Conservation (phyloP, 2,113 vertebrate species). For the Pterocles burchelli region DNA sequence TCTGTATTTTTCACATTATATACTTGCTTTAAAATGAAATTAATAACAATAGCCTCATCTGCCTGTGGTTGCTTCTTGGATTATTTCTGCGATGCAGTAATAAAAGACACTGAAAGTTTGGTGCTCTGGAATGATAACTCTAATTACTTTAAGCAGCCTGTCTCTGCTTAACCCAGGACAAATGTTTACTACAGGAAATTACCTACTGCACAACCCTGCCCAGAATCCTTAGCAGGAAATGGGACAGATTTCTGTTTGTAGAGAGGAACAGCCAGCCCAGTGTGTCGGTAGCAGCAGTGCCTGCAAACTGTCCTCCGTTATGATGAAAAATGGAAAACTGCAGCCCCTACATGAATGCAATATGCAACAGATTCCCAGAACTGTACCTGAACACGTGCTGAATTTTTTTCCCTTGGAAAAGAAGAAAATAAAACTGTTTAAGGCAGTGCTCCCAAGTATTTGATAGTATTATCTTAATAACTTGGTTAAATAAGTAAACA, state of each 20-base stretch:
- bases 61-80: background rate
- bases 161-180: too few species aligned
- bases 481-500: background rate
- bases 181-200: conserved; percentile 17
- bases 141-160: conserved; percentile 9
- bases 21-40: background rate
- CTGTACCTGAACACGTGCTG: background rate
- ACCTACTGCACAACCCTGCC: background rate
- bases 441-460: background rate
- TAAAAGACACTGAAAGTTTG: conserved; percentile 16
- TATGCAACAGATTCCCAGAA: background rate
- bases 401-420: background rate
- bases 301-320: background rate
- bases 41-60: background rate
- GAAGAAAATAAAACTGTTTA: background rate
- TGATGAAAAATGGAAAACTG: background rate
- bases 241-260: background rate
- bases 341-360: background rate
- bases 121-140: conserved; percentile 7
- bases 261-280: background rate
- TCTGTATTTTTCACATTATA: background rate
- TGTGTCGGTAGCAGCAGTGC: background rate
- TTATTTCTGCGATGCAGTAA: background rate
- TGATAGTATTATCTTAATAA: background rate
- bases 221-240: conserved; percentile 21